Evolutionary conservation across 1,140 invertebrate genomes (phyloP).

Genomic region (Arion vulgaris): DNA sequence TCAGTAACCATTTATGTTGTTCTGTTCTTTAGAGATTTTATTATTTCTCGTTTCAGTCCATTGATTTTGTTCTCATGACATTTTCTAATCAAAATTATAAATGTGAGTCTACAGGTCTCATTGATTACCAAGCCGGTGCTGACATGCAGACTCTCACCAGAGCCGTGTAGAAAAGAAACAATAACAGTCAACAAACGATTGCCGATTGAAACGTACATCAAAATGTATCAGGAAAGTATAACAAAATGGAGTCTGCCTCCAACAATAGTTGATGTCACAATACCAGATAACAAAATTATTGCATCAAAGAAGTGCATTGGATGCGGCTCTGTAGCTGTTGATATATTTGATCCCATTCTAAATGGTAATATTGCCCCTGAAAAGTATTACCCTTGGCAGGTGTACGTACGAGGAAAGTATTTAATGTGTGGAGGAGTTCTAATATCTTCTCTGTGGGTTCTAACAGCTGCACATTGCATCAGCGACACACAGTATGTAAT

Average conservation of each 20-base stretch:
- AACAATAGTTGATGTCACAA: not conserved
- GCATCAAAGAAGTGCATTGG: not conserved
- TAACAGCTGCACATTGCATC: not conserved
- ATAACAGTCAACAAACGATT: not conserved
- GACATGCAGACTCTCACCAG: no score
- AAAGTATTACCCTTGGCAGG: conserved; percentile 5
- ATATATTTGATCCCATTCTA: not conserved
- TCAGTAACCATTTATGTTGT: no score
- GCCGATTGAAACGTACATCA: not conserved
- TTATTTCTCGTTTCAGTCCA: no score
- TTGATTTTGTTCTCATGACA: no score
- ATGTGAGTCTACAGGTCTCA: no score
- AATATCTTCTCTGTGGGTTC: not conserved
- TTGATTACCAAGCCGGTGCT: no score
- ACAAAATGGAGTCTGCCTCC: not conserved
- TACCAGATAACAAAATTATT: not conserved
- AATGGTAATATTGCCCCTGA: not conserved
- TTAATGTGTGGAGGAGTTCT: not conserved
- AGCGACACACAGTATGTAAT: not conserved
- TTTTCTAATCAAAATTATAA: no score
- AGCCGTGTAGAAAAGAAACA: not conserved
- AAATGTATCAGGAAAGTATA: not conserved
- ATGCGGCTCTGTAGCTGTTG: not conserved
- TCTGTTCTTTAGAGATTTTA: no score
- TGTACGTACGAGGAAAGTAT: not conserved